Evolutionary conservation across 2,888 invertebrate genomes (phyloP), one percentile per base, ranked within the genome.

Genomic region (Aleiodes leptofemur): DNA sequence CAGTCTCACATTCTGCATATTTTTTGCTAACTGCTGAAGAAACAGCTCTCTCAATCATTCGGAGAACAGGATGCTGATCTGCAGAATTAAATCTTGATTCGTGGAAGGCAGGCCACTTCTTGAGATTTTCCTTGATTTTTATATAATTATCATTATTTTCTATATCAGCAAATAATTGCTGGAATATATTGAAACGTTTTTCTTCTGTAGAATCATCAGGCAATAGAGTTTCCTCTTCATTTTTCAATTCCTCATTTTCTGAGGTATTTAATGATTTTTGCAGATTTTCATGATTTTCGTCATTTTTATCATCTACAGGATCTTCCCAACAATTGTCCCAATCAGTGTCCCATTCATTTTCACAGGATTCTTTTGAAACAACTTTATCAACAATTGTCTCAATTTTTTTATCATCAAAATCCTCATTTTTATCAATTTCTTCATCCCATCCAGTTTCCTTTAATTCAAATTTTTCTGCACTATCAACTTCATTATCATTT

Each of bases 131-230:
- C 76, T 88, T 88, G 0, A 85, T 73, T 71, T 83, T 78, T 5
- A 76, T n/a, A 72, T 84, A 88, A 50, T 85, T 79, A 50, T 86
- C 80, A 59, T 80, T 77, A 61, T 75, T 84, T 69, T 61, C 61
- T 14, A 87, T 82, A 69, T 82, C 76, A 29, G 59, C 71, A 34
- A 84, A 82, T 23, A 83, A 74, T 53, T 82, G 73, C 57, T 83
- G 77, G 53, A 88, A 86, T 3, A 81, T 72, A 66, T 78, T 61
- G 31, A 82, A 87, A 7, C 86, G 83, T 76, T 86, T 82, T 50
- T 86, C 80, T 56, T 86, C 86, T 3, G 82, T 82, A 7, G 74
- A 31, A 57, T 80, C 78, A 55, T 79, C 77, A 38, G 68, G 71
- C 48, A 76, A 55, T n/a, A 29, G 7, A 38, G 61, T 59, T 14